Evolutionary conservation across 2,888 invertebrate genomes (phyloP).

Genomic region (Serripes groenlandicus): DNA sequence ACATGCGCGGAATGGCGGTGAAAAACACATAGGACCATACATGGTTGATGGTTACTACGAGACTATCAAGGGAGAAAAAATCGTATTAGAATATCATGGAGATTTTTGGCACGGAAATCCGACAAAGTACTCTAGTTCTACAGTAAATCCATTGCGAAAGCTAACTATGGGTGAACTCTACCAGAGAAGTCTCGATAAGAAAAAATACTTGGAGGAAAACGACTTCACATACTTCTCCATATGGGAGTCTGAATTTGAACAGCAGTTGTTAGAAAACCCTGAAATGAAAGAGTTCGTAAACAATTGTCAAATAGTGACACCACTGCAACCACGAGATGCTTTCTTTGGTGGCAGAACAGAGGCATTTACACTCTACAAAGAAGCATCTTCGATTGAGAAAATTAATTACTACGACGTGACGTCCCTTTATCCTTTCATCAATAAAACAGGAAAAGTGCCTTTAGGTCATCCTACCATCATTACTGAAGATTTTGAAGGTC

Average conservation of each 20-base stretch:
- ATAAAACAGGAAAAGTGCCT: neutral
- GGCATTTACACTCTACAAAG: neutral
- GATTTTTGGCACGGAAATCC: neutral
- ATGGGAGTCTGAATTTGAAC: neutral
- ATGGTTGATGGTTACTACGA: slow-evolving; percentile 42
- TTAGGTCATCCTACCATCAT: no score
- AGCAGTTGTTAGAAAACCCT: neutral
- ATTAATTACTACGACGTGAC: neutral
- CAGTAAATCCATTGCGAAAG: neutral
- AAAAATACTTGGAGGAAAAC: neutral
- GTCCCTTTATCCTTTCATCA: neutral
- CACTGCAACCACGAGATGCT: neutral
- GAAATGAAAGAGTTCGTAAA: neutral
- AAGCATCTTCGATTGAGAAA: neutral
- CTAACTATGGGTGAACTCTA: neutral
- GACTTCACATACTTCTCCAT: neutral
- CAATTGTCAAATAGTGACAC: neutral
- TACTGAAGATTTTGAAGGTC: neutral
- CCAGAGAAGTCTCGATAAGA: neutral
- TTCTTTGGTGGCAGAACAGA: neutral
- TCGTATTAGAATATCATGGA: neutral
- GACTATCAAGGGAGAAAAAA: slow-evolving; percentile 13
- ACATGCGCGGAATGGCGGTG: slow-evolving; percentile 55
- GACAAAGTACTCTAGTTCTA: neutral
- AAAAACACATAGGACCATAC: slow-evolving; percentile 51